Evolutionary conservation across 2,797 vertebrate species (phyloP).

Genomic region (Karalla daura): DNA sequence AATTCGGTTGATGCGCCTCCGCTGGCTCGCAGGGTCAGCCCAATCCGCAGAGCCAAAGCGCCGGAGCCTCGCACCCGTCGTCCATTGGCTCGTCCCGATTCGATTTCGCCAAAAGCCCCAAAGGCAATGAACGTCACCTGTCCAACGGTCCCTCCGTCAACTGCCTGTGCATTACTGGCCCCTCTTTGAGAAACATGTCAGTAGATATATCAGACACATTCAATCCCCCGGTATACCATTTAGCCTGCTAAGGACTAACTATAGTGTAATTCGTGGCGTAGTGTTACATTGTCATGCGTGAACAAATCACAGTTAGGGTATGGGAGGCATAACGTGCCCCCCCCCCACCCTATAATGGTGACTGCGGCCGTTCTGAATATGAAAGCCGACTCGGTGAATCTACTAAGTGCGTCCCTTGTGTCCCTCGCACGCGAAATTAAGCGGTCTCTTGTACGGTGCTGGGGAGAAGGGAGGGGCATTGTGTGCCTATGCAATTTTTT

Average conservation of each 20-base stretch:
- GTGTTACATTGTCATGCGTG: not conserved
- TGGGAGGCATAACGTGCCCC: not conserved
- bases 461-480: conserved; percentile 10
- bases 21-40: conserved; percentile 22
- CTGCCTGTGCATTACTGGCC: not conserved
- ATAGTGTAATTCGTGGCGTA: no score
- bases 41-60: conserved; percentile 38
- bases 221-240: no score
- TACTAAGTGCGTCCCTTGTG: conserved; percentile 9
- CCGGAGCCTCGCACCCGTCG: conserved; percentile 1
- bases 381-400: conserved; percentile 12
- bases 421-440: conserved; percentile 23
- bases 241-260: no score
- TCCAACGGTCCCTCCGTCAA: not conserved
- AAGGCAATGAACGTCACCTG: not conserved
- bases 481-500: conserved; percentile 63
- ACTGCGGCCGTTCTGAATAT: conserved; percentile 33
- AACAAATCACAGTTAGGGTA: not conserved
- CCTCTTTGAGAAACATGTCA: no score
- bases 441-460: conserved; percentile 21
- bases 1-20: conserved; percentile 49
- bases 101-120: conserved; percentile 7
- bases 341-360: not conserved
- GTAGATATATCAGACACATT: no score
- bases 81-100: conserved; percentile 32